Evolutionary conservation across 2,888 invertebrate species (phyloP).

Genomic region (Conus canariensis): DNA sequence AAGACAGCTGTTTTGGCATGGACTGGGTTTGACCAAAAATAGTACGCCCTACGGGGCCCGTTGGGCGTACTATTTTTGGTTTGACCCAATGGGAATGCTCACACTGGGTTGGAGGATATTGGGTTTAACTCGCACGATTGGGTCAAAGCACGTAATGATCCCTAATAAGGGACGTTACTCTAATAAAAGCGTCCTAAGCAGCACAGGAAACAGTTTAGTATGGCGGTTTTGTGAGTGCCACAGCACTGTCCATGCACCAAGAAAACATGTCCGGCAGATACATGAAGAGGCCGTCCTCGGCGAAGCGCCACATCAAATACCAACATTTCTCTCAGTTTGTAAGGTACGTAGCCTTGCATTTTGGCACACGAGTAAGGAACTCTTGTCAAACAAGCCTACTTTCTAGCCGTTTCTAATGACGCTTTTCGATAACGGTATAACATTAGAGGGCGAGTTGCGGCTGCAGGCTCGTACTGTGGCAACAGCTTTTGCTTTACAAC

Average conservation of each 20-base stretch:
- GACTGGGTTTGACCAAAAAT: no score
- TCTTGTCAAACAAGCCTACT: background rate
- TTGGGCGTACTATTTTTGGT: no score
- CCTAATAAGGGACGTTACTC: conserved; percentile 10
- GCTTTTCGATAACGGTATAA: conserved; percentile 18
- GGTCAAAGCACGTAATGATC: no score
- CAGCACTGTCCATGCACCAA: background rate
- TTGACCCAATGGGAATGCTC: no score
- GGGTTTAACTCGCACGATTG: no score
- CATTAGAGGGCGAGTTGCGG: background rate
- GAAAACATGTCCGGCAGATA: conserved; percentile 54
- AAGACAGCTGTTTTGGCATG: no score
- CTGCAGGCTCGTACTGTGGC: no score
- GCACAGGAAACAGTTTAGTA: conserved; percentile 14
- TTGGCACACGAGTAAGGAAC: background rate
- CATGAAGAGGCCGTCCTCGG: conserved; percentile 71
- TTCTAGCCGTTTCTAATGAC: conserved; percentile 47
- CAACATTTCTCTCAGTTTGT: conserved; percentile 72
- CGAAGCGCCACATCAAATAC: conserved; percentile 70
- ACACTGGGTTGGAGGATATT: no score
- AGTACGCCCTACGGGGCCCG: no score
- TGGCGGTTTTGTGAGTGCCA: conserved; percentile 36
- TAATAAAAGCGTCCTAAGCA: conserved; percentile 19
- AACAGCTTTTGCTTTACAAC: no score
- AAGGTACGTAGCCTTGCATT: conserved; percentile 57